Conservation (phyloP, 2,888 invertebrate genomes). For the Drosophila greeni region DNA sequence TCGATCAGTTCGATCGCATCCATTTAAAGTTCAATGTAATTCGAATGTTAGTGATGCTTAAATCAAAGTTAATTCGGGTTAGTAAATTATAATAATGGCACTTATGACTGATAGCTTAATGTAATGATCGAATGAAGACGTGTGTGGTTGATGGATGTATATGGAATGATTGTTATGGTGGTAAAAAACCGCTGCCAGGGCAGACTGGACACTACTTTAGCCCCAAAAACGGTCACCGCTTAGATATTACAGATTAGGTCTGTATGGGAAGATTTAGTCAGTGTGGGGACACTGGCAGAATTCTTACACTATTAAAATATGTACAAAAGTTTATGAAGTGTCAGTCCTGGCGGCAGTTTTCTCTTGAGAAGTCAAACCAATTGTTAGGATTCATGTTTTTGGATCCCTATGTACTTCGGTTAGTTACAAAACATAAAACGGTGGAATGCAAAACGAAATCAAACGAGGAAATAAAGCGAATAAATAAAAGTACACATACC, state of each 20-base stretch:
- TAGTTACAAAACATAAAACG: conserved; percentile 29
- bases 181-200: neutral
- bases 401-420: conserved; percentile 12
- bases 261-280: neutral
- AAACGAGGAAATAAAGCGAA: conserved; percentile 25
- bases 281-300: neutral
- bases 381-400: conserved; percentile 2
- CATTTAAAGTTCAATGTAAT: conserved; percentile 27
- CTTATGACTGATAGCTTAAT: conserved; percentile 34
- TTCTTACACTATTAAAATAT: neutral
- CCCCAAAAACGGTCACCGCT: neutral
- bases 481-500: conserved; percentile 67
- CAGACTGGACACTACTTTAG: neutral
- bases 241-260: neutral
- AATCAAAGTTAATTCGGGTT: conserved; percentile 47
- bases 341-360: neutral
- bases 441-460: conserved; percentile 21
- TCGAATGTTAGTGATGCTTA: conserved; percentile 28
- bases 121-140: conserved; percentile 25
- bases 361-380: conserved; percentile 18
- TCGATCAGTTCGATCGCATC: conserved; percentile 11
- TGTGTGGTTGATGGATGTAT: conserved; percentile 9
- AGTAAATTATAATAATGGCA: conserved; percentile 62
- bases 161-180: conserved; percentile 4
- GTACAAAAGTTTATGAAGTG: neutral